phyloP scores from a whole-genome alignment of 2,113 vertebrate genomes.

The Cyphotilapia sp. region DNA sequence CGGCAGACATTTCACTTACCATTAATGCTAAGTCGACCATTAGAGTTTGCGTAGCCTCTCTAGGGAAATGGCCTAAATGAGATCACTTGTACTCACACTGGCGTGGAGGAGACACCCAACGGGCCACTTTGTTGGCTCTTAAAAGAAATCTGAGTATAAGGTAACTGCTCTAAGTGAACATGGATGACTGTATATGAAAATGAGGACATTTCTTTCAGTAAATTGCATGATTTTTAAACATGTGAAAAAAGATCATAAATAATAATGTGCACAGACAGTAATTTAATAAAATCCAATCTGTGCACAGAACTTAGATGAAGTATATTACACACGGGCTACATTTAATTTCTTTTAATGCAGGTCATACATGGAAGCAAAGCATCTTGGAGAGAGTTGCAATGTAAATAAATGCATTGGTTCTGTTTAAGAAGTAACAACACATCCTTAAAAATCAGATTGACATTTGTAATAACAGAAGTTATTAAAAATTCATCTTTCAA shows the following conservation, averaged over 20 bases:
- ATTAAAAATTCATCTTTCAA: not conserved
- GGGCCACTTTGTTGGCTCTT: not conserved
- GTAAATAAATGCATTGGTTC: not conserved
- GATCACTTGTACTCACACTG: conserved; percentile 7
- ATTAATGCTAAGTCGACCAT: conserved; percentile 15
- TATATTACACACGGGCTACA: not conserved
- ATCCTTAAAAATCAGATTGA: not conserved
- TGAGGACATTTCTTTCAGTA: not conserved
- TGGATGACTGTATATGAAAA: not conserved
- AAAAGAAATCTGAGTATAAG: not conserved
- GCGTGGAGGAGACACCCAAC: not conserved
- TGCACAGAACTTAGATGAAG: not conserved
- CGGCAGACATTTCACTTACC: conserved; percentile 24
- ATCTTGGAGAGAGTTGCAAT: not conserved
- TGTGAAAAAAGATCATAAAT: not conserved
- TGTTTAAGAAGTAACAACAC: not conserved
- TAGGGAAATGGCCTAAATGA: conserved; percentile 26
- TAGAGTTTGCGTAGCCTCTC: not conserved
- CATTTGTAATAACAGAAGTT: not conserved
- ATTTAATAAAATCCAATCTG: not conserved
- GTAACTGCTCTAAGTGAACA: not conserved
- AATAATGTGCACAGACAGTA: not conserved
- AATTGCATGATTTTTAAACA: not conserved
- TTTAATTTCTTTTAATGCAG: not conserved
- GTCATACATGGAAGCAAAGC: not conserved